phyloP scores from a whole-genome alignment of 1,140 invertebrate species.

The Ooceraea biroi region DNA sequence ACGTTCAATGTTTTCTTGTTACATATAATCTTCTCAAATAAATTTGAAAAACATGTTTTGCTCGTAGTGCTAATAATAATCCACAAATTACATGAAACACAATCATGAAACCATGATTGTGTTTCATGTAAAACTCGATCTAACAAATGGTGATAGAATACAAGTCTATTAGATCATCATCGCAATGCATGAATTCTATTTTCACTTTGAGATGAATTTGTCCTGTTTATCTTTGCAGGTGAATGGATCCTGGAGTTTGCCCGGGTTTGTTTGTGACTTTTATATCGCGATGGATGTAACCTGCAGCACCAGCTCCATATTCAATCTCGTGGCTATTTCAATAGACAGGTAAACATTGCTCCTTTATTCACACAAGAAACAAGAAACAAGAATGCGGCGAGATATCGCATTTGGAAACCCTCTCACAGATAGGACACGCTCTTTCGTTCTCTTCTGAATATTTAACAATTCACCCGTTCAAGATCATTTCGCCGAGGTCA shows the following conservation, averaged over 20 bases:
- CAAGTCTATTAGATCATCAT: not conserved
- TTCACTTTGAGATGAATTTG: not conserved
- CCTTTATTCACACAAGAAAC: not conserved
- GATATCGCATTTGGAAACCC: not conserved
- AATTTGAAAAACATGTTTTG: too few species aligned
- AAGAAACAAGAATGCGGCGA: not conserved
- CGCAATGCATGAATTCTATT: not conserved
- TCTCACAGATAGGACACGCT: not conserved
- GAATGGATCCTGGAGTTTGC: conserved; percentile 94
- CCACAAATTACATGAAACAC: too few species aligned
- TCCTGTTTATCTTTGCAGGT: conserved; percentile 88
- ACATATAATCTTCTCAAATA: too few species aligned
- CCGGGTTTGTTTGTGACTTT: conserved; percentile 97
- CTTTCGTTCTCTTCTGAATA: not conserved
- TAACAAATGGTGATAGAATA: not conserved
- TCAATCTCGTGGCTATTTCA: conserved; percentile 99
- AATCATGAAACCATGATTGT: too few species aligned
- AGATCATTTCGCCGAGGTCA: not conserved
- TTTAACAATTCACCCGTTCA: not conserved
- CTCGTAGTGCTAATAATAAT: too few species aligned
- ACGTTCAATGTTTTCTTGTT: too few species aligned
- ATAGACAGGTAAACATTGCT: conserved; percentile 95
- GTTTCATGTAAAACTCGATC: not conserved
- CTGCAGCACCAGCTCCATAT: conserved; percentile 99
- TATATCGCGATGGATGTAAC: conserved; percentile 99